Evolutionary conservation across 2,888 invertebrate species (phyloP).

Genomic region (Drosophila flavopinicola): DNA sequence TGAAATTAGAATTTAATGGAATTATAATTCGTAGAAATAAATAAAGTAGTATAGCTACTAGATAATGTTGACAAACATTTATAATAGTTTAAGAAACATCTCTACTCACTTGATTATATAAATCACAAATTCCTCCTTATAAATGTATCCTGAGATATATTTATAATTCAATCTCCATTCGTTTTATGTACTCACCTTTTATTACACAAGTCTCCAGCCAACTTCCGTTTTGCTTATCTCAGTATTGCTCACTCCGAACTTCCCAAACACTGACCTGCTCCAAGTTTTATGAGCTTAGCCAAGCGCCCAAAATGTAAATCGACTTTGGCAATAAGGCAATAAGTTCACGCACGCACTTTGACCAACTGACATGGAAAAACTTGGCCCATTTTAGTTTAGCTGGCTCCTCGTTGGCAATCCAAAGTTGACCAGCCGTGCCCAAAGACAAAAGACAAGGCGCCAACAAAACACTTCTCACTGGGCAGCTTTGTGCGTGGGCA

Average conservation of each 20-base stretch:
- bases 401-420: slow-evolving; percentile 51
- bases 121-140: background rate
- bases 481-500: background rate
- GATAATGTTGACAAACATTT: too few relatives aligned
- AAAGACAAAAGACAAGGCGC: slow-evolving; percentile 48
- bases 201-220: background rate
- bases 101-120: too few relatives aligned
- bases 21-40: too few relatives aligned
- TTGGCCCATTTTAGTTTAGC: slow-evolving; percentile 67
- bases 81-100: too few relatives aligned
- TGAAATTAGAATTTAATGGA: too few relatives aligned
- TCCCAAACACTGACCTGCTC: slow-evolving; percentile 57
- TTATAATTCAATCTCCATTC: background rate
- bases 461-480: slow-evolving; percentile 47
- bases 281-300: slow-evolving; percentile 28
- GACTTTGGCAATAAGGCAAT: too few relatives aligned
- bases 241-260: background rate
- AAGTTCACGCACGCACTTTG: slow-evolving; percentile 62
- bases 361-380: slow-evolving; percentile 65
- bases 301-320: slow-evolving; percentile 13
- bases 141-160: too few relatives aligned
- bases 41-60: too few relatives aligned
- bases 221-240: slow-evolving; percentile 11
- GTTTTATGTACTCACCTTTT: slow-evolving; percentile 7
- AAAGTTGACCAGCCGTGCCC: slow-evolving; percentile 72